Conservation (phyloP, 1,140 invertebrate species). For the Pogonognathellus flavescens region DNA sequence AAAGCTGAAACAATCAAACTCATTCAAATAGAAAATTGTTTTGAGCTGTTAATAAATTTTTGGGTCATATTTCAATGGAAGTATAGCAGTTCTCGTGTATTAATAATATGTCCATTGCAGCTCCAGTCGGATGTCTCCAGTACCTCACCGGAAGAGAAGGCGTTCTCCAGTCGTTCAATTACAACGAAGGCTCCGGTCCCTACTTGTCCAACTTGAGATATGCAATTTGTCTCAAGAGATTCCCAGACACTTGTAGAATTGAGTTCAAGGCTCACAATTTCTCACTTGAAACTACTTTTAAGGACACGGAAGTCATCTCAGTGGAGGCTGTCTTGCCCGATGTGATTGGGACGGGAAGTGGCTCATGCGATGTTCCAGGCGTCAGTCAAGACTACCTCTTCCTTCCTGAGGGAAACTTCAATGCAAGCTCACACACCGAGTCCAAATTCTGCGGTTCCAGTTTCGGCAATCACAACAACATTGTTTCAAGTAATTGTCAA, state of each 20-base stretch:
- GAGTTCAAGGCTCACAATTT: constrained; percentile 43
- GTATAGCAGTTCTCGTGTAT: no score
- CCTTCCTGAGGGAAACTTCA: constrained; percentile 51
- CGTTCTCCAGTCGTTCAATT: constrained; percentile 76
- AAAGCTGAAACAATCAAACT: neutral
- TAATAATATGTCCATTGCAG: constrained; percentile 68
- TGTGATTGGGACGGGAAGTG: constrained; percentile 22
- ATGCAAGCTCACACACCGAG: constrained; percentile 18
- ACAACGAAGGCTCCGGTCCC: constrained; percentile 71
- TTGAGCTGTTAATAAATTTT: neutral
- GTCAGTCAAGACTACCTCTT: constrained; percentile 45
- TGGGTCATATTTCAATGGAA: neutral
- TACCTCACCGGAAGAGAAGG: constrained; percentile 75
- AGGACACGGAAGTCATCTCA: constrained; percentile 1
- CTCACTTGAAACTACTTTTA: constrained; percentile 27
- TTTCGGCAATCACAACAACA: constrained; percentile 50
- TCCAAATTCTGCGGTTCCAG: constrained; percentile 50
- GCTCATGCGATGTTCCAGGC: constrained; percentile 20
- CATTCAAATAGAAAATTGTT: neutral
- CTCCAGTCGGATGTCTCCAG: constrained; percentile 77
- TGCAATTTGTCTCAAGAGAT: constrained; percentile 68
- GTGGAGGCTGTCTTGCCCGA: neutral
- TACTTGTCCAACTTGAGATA: constrained; percentile 71
- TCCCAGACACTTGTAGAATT: constrained; percentile 39
- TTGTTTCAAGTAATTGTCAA: constrained; percentile 52